Base-by-base conservation (phyloP, 2,888 invertebrate species). In the Morinoia aosen region DNA sequence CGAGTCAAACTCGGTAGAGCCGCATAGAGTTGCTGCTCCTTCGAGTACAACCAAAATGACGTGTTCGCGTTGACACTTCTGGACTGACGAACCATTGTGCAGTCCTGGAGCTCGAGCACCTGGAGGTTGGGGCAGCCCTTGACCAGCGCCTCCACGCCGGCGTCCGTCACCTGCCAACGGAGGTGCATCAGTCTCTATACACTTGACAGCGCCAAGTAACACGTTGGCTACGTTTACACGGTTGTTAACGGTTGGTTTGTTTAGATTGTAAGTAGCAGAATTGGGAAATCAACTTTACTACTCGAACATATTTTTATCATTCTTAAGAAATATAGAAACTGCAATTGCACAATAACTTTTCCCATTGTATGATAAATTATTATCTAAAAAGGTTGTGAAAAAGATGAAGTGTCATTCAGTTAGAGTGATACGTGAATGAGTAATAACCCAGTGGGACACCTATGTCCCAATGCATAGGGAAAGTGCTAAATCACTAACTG, bases 71-170 rank as follows among this genome's bases (percentile, higher is more conserved):
- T 19, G 64, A 12, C 25, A 19, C 25, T 11, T 5, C 64, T 19
- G 25, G 25, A 25, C 25, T 10, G 11, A 93, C 93, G 56, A 5
- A 93, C 93, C 56, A 48, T 39, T 19, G 57, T 93, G 57, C 93
- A 93, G 93, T 93, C 93, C 57, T 93, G 93, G 16, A 93, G 93
- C n/a, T 57, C 93, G 11, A 93, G 57, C 58, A 93, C 93, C 57
- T 39, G 33, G 2, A 93, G 56, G 5, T 57, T 12, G 11, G 56
- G 56, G 93, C 93, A 93, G 57, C 57, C 56, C 48, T 93, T 93
- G 10, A 93, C 93, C 25, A 93, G 93, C 11, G 93, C 93, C 93
- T 57, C 57, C 58, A 93, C 93, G 10, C 93, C 93, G 5, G 33
- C 57, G 58, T 93, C 93, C 10, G 93, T 57, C 58, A 93, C 93